A percentile compares a stretch with the other conserved stretches of the same genome.
phyloP scores from a whole-genome alignment of 1,140 invertebrate genomes.

The Pseudomyrmex flavicornis region DNA sequence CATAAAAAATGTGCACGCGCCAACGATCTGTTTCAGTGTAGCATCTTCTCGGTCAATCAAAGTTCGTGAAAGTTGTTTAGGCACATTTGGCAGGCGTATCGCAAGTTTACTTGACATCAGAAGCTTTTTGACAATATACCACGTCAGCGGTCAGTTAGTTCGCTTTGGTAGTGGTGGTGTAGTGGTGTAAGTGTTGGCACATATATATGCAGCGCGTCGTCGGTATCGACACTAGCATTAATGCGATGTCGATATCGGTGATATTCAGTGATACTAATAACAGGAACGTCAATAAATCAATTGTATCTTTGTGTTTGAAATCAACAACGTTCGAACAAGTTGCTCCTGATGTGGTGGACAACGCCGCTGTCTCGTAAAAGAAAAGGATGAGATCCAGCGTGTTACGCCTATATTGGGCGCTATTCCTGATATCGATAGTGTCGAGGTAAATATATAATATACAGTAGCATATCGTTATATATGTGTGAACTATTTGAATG shows the following conservation, averaged over 20 bases:
- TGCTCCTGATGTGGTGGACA: conserved; percentile 27
- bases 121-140: conserved; percentile 55
- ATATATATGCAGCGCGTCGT: no score
- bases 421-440: conserved; percentile 86
- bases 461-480: no score
- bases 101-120: not conserved
- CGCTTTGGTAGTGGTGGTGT: conserved; percentile 31
- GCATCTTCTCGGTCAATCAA: not conserved
- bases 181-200: conserved; percentile 9
- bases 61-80: not conserved
- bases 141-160: conserved; percentile 65
- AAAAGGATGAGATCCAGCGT: conserved; percentile 86
- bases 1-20: not conserved
- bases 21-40: not conserved
- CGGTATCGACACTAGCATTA: not conserved
- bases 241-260: conserved; percentile 7
- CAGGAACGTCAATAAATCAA: not conserved
- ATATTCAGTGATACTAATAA: not conserved
- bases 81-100: not conserved
- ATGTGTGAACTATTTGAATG: not conserved
- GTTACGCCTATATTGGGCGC: conserved; percentile 86
- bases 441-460: conserved; percentile 83
- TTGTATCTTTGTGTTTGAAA: conserved; percentile 7
- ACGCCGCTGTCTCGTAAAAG: conserved; percentile 40
- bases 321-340: conserved; percentile 23